Percentiles rank a stretch among this genome's conserved stretches.
Evolutionary conservation across 2,113 vertebrate species (phyloP).

Genomic region (Chrysochloris asiatica): DNA sequence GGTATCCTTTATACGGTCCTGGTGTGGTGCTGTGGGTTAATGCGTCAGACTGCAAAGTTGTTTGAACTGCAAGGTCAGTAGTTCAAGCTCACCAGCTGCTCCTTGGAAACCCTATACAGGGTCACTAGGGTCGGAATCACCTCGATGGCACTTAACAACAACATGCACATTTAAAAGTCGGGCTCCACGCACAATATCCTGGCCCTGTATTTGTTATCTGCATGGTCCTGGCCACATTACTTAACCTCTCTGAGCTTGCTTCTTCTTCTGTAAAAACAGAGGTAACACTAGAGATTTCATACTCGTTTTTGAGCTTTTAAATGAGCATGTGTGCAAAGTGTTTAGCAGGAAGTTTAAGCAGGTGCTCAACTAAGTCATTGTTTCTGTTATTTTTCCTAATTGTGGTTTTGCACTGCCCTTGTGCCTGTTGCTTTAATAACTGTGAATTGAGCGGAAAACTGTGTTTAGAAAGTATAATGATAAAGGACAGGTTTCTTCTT

Average conservation of each 20-base stretch:
- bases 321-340: not conserved
- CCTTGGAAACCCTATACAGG: no score
- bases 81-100: no score
- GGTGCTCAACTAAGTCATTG: not conserved
- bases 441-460: not conserved
- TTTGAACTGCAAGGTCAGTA: no score
- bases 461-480: slow-evolving; percentile 18
- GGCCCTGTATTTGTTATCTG: not conserved
- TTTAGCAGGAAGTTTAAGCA: not conserved
- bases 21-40: no score
- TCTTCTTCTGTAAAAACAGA: slow-evolving; percentile 7
- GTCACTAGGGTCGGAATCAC: no score
- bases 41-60: no score
- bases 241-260: not conserved
- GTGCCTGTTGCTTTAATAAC: slow-evolving; percentile 1
- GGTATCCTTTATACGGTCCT: not conserved
- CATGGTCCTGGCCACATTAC: not conserved
- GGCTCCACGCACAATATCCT: no score
- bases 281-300: not conserved
- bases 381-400: not conserved
- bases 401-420: not conserved
- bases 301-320: not conserved
- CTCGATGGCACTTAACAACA: no score
- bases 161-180: no score
- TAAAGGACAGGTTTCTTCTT: not conserved